phyloP scores from a whole-genome alignment of 1,140 invertebrate species.

The Hypothenemus hampei region DNA sequence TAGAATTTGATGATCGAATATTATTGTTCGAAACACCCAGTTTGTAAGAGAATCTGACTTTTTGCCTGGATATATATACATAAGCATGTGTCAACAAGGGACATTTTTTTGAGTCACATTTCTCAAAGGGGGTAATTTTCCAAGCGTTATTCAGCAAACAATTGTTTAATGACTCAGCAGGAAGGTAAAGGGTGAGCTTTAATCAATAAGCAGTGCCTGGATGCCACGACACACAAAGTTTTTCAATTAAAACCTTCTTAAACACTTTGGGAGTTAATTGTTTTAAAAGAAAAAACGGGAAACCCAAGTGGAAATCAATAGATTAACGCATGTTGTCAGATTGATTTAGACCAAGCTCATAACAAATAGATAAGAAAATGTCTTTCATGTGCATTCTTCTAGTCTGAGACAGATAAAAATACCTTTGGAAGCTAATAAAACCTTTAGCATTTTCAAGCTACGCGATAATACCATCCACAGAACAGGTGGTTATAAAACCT shows the following conservation, averaged over 20 bases:
- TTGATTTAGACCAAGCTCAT: conserved; percentile 2
- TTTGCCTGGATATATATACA: too few relatives aligned
- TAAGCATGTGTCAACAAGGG: too few relatives aligned
- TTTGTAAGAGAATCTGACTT: too few relatives aligned
- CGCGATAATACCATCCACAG: conserved; percentile 11
- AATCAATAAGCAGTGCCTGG: neutral
- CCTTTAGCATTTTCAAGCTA: conserved; percentile 12
- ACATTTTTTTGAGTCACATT: too few relatives aligned
- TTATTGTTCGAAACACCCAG: too few relatives aligned
- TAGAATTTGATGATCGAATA: too few relatives aligned
- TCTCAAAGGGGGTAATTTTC: too few relatives aligned
- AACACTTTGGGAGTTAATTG: neutral
- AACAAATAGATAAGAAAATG: conserved; percentile 4
- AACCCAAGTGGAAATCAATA: conserved; percentile 1
- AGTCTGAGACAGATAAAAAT: conserved; percentile 6
- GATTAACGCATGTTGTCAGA: conserved; percentile 15
- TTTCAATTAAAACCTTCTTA: neutral
- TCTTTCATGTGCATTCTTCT: neutral
- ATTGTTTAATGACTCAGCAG: conserved; percentile 1
- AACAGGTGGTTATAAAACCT: conserved; percentile 14
- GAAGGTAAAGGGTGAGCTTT: neutral
- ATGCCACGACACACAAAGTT: neutral
- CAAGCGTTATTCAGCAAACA: too few relatives aligned
- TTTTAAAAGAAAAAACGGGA: neutral
- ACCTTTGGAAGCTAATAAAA: conserved; percentile 3